Percentiles rank a stretch among this genome's conserved stretches.
These are phyloP conservation scores for Synergus gifuensis DNA, from an alignment of 2,888 invertebrate species.

Conservation along the genomic window DNA sequence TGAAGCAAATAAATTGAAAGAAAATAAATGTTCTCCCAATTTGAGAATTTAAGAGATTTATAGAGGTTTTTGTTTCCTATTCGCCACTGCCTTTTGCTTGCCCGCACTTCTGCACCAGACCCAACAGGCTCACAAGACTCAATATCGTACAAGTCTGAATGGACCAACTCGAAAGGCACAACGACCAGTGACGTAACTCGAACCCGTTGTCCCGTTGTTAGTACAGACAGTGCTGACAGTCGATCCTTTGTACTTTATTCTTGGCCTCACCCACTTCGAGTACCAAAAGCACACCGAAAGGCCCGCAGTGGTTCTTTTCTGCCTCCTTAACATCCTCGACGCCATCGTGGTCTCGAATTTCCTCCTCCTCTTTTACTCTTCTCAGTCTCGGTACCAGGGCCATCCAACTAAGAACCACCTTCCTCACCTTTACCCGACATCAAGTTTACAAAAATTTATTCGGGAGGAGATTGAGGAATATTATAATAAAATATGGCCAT, in stretches of 20 bases:
- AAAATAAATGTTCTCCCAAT: too few species aligned
- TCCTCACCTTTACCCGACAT: background rate
- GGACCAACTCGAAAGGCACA: slow-evolving; percentile 56
- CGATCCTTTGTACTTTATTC: slow-evolving; percentile 68
- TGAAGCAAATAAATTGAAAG: too few species aligned
- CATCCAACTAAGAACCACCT: slow-evolving; percentile 29
- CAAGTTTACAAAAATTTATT: background rate
- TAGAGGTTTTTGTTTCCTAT: too few species aligned
- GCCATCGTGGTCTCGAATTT: slow-evolving; percentile 53
- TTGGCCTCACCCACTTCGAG: slow-evolving; percentile 68
- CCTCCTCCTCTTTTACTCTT: slow-evolving; percentile 42
- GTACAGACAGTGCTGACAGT: slow-evolving; percentile 71
- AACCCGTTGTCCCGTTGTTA: slow-evolving; percentile 69
- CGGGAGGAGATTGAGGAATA: too few species aligned
- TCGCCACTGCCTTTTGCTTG: slow-evolving; percentile 33
- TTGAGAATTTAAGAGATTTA: too few species aligned
- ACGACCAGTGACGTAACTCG: slow-evolving; percentile 61
- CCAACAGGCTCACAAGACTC: background rate
- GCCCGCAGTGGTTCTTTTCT: slow-evolving; percentile 55
- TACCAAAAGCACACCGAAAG: slow-evolving; percentile 46
- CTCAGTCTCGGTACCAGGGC: slow-evolving; percentile 36
- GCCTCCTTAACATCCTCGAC: slow-evolving; percentile 44
- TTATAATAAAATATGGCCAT: too few species aligned
- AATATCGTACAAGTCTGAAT: slow-evolving; percentile 41
- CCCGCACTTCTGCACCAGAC: slow-evolving; percentile 6